Base-by-base conservation (phyloP, 2,888 invertebrate genomes). In the Dorcus parallelipipedus region DNA sequence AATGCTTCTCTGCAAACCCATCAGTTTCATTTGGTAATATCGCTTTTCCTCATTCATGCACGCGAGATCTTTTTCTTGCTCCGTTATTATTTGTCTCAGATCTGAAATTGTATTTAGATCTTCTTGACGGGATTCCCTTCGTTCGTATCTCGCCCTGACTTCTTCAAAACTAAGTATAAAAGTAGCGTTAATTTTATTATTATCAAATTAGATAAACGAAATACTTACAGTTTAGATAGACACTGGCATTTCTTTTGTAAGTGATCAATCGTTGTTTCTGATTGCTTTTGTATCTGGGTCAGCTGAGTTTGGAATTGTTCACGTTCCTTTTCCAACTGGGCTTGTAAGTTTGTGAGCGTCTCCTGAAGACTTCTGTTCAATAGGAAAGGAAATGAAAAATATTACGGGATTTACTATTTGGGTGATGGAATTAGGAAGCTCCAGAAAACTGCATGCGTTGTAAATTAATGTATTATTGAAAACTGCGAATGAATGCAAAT, bases 221-320 rank as follows among this genome's bases (percentile, higher is more conserved):
- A 33, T 33, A 83, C 85, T 84, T 71, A 86, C 86, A 86, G 79
- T 76, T 86, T 86, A 26, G 83, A 81, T 56, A 86, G 71, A 70
- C 85, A 85, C 9, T 82, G 82, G 62, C 85, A 85, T 64, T 85
- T 85, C 56, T 83, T 81, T 23, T 83, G 83, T 61, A 86, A 74
- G 71, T 85, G 84, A 49, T 85, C 85, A 7, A 85, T 79, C 56
- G 84, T 75, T 50, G 72, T 82, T 69, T 79, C 81, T 2, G 81
- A 77, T 26, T 81, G 80, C 43, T 81, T 79, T 64, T 84, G 83
- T 45, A 76, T 70, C 58, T 81, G 78, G 64, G 79, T 76, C 52
- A 72, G 61, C 56, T 76, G 73, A 40, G 70, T 58, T 65, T 76
- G 68, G 49, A 71, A 71, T 17, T 72, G 69, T 54, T 76, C 75